A percentile compares a stretch with the other conserved stretches of the same genome.
phyloP scores from a whole-genome alignment of 2,113 vertebrate species.

The Megaptera novaeangliae region DNA sequence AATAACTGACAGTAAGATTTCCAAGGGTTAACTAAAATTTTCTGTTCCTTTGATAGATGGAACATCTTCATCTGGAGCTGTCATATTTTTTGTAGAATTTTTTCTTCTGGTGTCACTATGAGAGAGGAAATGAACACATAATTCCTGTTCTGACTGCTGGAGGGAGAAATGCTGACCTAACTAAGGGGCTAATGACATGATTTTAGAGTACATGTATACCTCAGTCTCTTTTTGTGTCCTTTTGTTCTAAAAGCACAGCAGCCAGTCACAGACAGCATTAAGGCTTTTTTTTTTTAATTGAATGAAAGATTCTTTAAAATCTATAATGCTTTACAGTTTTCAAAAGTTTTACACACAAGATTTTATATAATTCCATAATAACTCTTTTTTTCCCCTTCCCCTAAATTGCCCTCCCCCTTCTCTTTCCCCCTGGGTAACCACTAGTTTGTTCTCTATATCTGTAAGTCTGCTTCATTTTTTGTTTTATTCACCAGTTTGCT shows the following conservation, averaged over 20 bases:
- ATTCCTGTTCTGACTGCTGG: slow-evolving; percentile 7
- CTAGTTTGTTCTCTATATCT: neutral
- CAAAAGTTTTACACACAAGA: neutral
- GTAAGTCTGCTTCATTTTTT: neutral
- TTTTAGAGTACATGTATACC: neutral
- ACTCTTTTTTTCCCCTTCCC: neutral
- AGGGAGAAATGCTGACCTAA: neutral
- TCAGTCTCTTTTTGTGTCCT: neutral
- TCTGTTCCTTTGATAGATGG: slow-evolving; percentile 41
- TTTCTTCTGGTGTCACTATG: neutral
- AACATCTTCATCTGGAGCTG: slow-evolving; percentile 45
- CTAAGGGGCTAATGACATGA: neutral
- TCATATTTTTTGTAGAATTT: slow-evolving; percentile 40
- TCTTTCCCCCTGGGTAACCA: neutral
- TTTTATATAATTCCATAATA: neutral
- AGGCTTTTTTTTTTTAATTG: neutral
- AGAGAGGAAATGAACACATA: slow-evolving; percentile 34
- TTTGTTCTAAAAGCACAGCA: neutral
- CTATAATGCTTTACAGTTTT: neutral
- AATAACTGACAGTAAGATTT: slow-evolving; percentile 38
- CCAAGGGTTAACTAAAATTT: slow-evolving; percentile 47
- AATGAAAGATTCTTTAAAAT: neutral
- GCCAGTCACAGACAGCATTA: neutral
- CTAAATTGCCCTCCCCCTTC: neutral
- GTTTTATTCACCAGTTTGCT: neutral